A percentile compares a stretch with the other conserved stretches of the same genome.
Conservation (phyloP, 53 echinoderm and acorn worm species). For the Luidia sarsii region DNA sequence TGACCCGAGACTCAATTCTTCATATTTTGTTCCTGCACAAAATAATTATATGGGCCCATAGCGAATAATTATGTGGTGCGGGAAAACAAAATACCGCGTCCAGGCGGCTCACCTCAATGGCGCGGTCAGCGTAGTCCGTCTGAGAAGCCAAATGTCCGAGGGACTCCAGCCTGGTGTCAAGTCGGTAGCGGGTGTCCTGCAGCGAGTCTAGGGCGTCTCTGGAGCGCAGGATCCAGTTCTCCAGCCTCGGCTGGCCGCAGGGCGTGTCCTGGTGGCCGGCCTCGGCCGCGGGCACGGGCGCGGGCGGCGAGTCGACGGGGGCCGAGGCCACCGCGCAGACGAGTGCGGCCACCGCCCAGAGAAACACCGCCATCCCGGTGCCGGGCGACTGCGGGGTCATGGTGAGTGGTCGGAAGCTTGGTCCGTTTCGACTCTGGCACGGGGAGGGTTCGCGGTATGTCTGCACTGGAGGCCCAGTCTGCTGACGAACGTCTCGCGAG, state of each 20-base stretch:
- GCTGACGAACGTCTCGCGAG: no score
- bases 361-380: neutral
- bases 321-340: neutral
- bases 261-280: neutral
- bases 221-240: slow-evolving; percentile 1
- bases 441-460: no score
- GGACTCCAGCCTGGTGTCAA: slow-evolving; percentile 11
- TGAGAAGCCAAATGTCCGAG: slow-evolving; percentile 5
- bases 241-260: slow-evolving; percentile 4
- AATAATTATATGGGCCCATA: no score
- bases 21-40: no score
- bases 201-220: slow-evolving; percentile 9
- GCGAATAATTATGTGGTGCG: no score
- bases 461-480: no score
- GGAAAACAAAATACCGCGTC: no score
- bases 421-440: neutral
- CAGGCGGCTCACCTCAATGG: neutral
- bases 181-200: slow-evolving; percentile 1
- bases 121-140: neutral
- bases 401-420: neutral
- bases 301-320: neutral
- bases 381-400: neutral
- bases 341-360: neutral
- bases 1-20: no score
- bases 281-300: neutral